phyloP scores from a whole-genome alignment of 2,888 invertebrate genomes.

The Ariolimax columbianus region DNA sequence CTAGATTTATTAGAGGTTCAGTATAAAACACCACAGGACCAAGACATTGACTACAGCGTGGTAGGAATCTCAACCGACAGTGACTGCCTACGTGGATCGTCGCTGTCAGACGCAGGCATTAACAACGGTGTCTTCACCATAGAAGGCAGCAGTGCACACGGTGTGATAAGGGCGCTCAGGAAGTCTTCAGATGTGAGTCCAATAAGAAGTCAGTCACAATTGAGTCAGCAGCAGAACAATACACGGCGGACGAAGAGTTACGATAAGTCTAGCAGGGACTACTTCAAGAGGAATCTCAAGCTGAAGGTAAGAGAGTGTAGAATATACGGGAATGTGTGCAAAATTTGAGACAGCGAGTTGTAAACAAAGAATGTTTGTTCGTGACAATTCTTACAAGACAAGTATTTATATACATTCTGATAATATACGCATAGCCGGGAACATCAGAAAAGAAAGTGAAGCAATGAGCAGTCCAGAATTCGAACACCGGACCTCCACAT shows the following conservation, averaged over 20 bases:
- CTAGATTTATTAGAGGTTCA: not conserved
- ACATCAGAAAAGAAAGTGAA: too few species aligned
- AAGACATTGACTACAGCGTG: constrained; percentile 11
- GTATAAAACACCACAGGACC: not conserved
- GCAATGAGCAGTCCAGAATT: too few species aligned
- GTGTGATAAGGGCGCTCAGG: constrained; percentile 25
- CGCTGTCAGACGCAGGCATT: not conserved
- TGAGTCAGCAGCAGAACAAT: constrained; percentile 36
- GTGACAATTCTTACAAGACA: too few species aligned
- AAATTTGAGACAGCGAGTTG: too few species aligned
- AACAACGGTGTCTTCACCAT: constrained; percentile 27
- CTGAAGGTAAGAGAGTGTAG: constrained; percentile 52
- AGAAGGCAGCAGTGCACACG: not conserved
- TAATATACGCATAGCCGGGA: too few species aligned
- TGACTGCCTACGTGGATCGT: not conserved
- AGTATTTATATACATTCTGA: too few species aligned
- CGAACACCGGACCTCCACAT: too few species aligned
- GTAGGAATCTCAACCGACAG: not conserved
- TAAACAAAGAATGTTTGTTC: too few species aligned
- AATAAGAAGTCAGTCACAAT: not conserved
- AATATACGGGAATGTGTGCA: too few species aligned
- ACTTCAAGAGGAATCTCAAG: constrained; percentile 57
- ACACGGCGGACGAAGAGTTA: constrained; percentile 42
- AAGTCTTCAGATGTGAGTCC: constrained; percentile 40
- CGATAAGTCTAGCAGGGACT: constrained; percentile 51